Conservation (phyloP, 2,113 vertebrate species). For the Butorides virescens region DNA sequence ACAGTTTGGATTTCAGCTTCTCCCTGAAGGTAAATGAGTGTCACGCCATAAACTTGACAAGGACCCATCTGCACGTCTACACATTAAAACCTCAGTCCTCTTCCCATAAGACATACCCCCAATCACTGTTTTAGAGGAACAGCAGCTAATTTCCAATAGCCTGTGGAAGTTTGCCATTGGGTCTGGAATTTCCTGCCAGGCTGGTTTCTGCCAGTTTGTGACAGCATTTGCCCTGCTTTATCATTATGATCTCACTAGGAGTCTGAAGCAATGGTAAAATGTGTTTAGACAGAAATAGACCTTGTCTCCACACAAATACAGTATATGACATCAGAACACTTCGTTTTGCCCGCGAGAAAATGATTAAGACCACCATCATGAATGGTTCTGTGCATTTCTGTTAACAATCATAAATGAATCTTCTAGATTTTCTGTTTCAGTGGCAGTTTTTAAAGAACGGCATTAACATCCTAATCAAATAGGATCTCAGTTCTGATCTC, state of each 20-base stretch:
- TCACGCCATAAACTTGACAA: neutral
- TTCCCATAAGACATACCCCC: neutral
- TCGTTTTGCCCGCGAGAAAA: neutral
- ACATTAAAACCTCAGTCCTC: neutral
- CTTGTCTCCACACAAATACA: conserved; percentile 50
- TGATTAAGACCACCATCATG: neutral
- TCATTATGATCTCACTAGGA: conserved; percentile 65
- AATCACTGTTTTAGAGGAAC: conserved; percentile 54
- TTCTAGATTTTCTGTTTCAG: neutral
- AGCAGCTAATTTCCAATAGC: conserved; percentile 73
- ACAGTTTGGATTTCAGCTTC: conserved; percentile 9
- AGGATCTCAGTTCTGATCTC: conserved; percentile 3
- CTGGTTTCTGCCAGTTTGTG: conserved; percentile 65
- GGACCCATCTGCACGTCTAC: neutral
- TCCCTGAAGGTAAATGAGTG: neutral
- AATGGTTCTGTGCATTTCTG: neutral
- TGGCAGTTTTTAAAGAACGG: neutral
- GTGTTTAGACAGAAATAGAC: conserved; percentile 59
- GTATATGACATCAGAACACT: conserved; percentile 17
- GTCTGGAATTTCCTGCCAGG: conserved; percentile 66
- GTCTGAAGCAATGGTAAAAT: conserved; percentile 63
- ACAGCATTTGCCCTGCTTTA: conserved; percentile 68
- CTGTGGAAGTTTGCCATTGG: conserved; percentile 71
- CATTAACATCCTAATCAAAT: neutral
- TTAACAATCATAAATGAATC: neutral